These are phyloP conservation scores for Drosophila lacertosa DNA, from an alignment of 1,140 invertebrate species.

Conservation along the genomic window DNA sequence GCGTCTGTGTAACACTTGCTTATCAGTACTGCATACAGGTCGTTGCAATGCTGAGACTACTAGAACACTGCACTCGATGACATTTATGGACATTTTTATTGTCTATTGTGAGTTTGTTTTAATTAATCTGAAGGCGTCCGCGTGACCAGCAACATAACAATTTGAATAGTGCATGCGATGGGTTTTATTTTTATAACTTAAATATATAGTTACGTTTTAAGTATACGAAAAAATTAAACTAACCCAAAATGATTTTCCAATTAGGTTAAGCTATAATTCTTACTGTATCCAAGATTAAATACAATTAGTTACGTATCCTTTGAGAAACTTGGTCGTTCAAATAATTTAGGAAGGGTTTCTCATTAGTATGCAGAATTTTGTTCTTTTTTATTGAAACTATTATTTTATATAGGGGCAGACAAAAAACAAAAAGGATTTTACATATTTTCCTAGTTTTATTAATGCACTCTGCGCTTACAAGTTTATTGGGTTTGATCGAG, in stretches of 20 bases:
- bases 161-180: too few relatives aligned
- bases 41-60: constrained; percentile 28
- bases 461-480: constrained; percentile 14
- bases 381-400: too few relatives aligned
- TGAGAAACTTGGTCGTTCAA: neutral
- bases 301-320: neutral
- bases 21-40: constrained; percentile 51
- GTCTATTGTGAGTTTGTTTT: neutral
- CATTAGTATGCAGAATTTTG: too few relatives aligned
- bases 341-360: too few relatives aligned
- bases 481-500: constrained; percentile 8
- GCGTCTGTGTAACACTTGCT: constrained; percentile 15
- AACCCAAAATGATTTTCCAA: too few relatives aligned
- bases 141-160: neutral
- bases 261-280: too few relatives aligned
- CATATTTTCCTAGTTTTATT: constrained; percentile 28
- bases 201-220: neutral
- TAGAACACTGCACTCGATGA: constrained; percentile 57
- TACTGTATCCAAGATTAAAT: neutral
- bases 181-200: too few relatives aligned
- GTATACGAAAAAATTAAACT: neutral
- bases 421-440: neutral
- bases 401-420: too few relatives aligned
- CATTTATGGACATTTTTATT: constrained; percentile 45
- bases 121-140: constrained; percentile 2